phyloP scores from a whole-genome alignment of 2,797 vertebrate species.

The Pseudocheirus occidentalis region DNA sequence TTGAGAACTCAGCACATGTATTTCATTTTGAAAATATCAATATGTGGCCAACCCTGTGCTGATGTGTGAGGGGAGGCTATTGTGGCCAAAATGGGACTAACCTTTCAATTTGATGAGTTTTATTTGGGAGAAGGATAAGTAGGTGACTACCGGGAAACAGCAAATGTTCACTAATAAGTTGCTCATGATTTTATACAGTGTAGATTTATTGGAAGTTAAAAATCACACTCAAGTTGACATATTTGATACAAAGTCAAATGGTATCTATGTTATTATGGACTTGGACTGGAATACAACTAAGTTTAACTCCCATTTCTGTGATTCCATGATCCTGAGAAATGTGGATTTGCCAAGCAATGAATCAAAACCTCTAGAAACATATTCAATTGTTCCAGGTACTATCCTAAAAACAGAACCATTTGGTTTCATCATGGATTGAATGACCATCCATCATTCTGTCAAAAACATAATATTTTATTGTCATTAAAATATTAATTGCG shows the following conservation, averaged over 20 bases:
- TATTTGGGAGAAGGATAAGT: not conserved
- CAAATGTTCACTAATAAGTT: not conserved
- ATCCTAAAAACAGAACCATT: not conserved
- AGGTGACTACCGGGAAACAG: not conserved
- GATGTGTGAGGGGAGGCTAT: not conserved
- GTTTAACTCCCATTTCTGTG: not conserved
- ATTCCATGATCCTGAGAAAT: not conserved
- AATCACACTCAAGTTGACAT: not conserved
- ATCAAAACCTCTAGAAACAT: not conserved
- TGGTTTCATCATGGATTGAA: not conserved
- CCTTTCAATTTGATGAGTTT: not conserved
- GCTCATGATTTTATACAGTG: not conserved
- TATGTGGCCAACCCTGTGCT: not conserved
- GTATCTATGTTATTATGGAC: not conserved
- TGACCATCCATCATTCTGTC: not conserved
- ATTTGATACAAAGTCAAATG: not conserved
- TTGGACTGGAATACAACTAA: not conserved
- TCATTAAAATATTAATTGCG: not conserved
- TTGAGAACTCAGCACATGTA: not conserved
- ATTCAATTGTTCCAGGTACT: not conserved
- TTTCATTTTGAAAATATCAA: not conserved
- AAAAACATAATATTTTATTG: not conserved
- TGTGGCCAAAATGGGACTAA: fast-evolving
- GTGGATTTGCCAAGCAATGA: not conserved
- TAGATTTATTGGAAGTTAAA: not conserved